phyloP scores from a whole-genome alignment of 2,113 vertebrate genomes.

The Dicentrarchus labrax region DNA sequence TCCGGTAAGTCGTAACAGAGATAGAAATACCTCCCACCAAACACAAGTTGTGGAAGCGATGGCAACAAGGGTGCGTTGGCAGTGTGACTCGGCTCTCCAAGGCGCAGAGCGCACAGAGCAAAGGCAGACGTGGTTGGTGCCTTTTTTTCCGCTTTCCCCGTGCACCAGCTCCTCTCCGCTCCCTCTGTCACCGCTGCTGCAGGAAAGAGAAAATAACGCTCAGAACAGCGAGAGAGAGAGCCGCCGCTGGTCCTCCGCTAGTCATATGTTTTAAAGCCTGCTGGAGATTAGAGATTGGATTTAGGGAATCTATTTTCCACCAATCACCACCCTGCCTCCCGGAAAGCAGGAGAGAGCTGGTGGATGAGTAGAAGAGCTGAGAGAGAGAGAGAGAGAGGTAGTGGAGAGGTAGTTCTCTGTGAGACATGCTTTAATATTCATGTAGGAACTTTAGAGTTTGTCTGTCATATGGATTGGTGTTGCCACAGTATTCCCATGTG shows the following conservation, averaged over 20 bases:
- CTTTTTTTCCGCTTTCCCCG: constrained; percentile 16
- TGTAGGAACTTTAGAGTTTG: neutral
- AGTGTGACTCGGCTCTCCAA: constrained; percentile 27
- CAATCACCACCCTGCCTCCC: constrained; percentile 58
- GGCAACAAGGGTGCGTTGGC: neutral
- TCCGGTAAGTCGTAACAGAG: constrained; percentile 65
- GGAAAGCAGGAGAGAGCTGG: constrained; percentile 25
- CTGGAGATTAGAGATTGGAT: constrained; percentile 62
- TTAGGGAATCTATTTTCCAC: constrained; percentile 56
- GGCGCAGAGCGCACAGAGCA: constrained; percentile 29
- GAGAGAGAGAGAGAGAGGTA: neutral
- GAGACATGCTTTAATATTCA: constrained; percentile 10
- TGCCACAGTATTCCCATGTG: neutral
- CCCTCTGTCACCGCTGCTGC: constrained; percentile 19
- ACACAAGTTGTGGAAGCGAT: constrained; percentile 32
- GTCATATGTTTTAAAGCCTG: constrained; percentile 56
- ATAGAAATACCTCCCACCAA: constrained; percentile 39
- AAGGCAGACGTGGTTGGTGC: constrained; percentile 10
- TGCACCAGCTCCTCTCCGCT: constrained; percentile 19
- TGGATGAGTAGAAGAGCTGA: constrained; percentile 5
- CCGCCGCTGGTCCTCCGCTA: constrained; percentile 35
- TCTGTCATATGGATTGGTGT: neutral
- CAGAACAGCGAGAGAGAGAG: constrained; percentile 18
- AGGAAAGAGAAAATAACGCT: constrained; percentile 12
- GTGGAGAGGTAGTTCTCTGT: constrained; percentile 4